Conservation (phyloP, 2,797 vertebrate genomes). For the Spinibarbus caldwelli region DNA sequence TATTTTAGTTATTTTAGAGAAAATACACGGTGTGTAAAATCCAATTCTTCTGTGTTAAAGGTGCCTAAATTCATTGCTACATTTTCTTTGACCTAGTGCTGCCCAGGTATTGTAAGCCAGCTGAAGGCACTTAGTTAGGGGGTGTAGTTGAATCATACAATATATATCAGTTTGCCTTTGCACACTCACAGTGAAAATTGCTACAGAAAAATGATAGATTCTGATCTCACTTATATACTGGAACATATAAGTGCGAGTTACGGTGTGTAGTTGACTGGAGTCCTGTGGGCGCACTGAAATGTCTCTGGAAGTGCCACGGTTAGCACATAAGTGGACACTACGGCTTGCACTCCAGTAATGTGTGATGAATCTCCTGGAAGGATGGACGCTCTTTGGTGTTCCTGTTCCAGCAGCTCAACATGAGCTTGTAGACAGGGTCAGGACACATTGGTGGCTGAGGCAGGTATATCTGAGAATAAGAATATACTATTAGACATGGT, state of each 20-base stretch:
- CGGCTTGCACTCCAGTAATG: slow-evolving; percentile 82
- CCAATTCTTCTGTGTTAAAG: slow-evolving; percentile 66
- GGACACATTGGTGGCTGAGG: slow-evolving; percentile 92
- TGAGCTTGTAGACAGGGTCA: slow-evolving; percentile 93
- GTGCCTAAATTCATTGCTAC: slow-evolving; percentile 78
- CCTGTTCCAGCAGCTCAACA: slow-evolving; percentile 97
- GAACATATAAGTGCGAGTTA: slow-evolving; percentile 54
- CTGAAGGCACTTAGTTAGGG: slow-evolving; percentile 17
- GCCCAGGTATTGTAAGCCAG: slow-evolving; percentile 35
- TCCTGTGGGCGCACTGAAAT: slow-evolving; percentile 63
- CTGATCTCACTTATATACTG: slow-evolving; percentile 24
- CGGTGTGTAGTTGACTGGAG: slow-evolving; percentile 55
- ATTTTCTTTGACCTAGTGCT: slow-evolving; percentile 67
- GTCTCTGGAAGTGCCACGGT: slow-evolving; percentile 60
- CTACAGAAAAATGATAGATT: slow-evolving; percentile 43
- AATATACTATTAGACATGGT: no score
- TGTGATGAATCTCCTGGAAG: slow-evolving; percentile 91
- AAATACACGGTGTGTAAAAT: slow-evolving; percentile 53
- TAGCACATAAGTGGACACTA: slow-evolving; percentile 57
- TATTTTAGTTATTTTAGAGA: slow-evolving; percentile 28
- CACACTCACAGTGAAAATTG: slow-evolving; percentile 24
- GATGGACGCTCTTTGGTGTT: slow-evolving; percentile 92
- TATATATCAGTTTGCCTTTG: slow-evolving; percentile 39
- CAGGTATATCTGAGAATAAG: slow-evolving; percentile 85
- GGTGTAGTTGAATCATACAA: slow-evolving; percentile 10